phyloP scores from a whole-genome alignment of 2,888 invertebrate species.

The Thera obeliscata region DNA sequence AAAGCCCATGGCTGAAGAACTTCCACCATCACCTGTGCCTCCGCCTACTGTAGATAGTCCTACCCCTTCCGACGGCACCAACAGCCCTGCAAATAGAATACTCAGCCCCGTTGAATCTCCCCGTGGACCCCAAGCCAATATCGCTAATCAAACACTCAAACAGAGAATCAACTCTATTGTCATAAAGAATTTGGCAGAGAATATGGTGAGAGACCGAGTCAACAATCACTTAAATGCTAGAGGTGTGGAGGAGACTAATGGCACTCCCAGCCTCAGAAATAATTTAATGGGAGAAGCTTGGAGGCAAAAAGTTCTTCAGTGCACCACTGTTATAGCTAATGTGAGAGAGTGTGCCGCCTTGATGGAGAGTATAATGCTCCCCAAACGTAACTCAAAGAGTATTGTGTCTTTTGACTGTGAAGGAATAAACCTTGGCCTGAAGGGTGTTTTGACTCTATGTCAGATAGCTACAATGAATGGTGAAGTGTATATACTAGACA shows the following conservation, averaged over 20 bases:
- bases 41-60: conserved; percentile 71
- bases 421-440: conserved; percentile 95
- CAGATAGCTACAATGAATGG: conserved; percentile 93
- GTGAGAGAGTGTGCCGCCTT: conserved; percentile 91
- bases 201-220: conserved; percentile 85
- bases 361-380: conserved; percentile 88
- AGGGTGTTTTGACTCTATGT: conserved; percentile 94
- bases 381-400: conserved; percentile 81
- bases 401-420: conserved; percentile 96
- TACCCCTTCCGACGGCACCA: conserved; percentile 76
- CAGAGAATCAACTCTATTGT: conserved; percentile 95
- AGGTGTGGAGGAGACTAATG: conserved; percentile 72
- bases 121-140: conserved; percentile 75
- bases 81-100: conserved; percentile 78
- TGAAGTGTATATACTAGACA: conserved; percentile 94
- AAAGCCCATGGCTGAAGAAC: conserved; percentile 76
- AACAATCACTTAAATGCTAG: conserved; percentile 79
- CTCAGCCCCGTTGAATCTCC: conserved; percentile 82
- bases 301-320: conserved; percentile 92
- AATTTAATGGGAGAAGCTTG: conserved; percentile 88
- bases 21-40: conserved; percentile 64
- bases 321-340: conserved; percentile 91
- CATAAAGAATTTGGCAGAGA: conserved; percentile 95
- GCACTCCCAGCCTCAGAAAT: conserved; percentile 70
- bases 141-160: conserved; percentile 91